Evolutionary conservation across 2,888 invertebrate genomes (phyloP).

Genomic region (Abscondita cerata): DNA sequence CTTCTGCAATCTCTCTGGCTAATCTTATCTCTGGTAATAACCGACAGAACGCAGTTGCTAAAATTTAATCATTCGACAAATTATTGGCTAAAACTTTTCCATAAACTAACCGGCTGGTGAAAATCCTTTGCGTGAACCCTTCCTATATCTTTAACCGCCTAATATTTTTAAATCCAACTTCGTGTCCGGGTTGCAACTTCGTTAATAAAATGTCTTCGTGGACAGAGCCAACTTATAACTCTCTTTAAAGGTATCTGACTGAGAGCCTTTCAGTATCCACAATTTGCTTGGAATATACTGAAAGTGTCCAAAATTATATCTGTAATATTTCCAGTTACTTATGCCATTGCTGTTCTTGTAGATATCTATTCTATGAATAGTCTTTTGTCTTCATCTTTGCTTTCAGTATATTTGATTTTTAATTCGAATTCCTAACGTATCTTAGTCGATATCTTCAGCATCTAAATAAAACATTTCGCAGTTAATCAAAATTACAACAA

Average conservation of each 20-base stretch:
- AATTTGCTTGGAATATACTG: slow-evolving; percentile 89
- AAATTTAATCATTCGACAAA: too few relatives aligned
- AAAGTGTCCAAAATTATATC: slow-evolving; percentile 45
- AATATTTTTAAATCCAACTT: slow-evolving; percentile 85
- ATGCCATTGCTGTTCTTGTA: slow-evolving; percentile 84
- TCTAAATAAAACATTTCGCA: too few relatives aligned
- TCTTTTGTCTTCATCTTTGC: slow-evolving; percentile 78
- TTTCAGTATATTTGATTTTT: slow-evolving; percentile 85
- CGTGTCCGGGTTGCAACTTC: slow-evolving; percentile 96
- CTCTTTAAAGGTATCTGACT: slow-evolving; percentile 76
- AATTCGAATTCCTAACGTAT: slow-evolving; percentile 86
- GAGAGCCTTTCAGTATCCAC: slow-evolving; percentile 93
- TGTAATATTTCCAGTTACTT: slow-evolving; percentile 10
- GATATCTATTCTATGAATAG: slow-evolving; percentile 79
- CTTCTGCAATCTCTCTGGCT: slow-evolving; percentile 75
- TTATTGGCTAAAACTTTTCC: too few relatives aligned
- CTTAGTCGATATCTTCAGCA: slow-evolving; percentile 75
- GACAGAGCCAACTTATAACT: slow-evolving; percentile 79
- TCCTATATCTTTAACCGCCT: slow-evolving; percentile 95
- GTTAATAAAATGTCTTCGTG: slow-evolving; percentile 90
- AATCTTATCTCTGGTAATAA: slow-evolving; percentile 88
- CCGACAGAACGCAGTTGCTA: slow-evolving; percentile 92
- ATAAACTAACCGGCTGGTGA: slow-evolving; percentile 92
- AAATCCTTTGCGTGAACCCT: slow-evolving; percentile 98
- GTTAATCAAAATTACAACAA: too few relatives aligned